Percentiles rank a stretch among this genome's conserved stretches.
Evolutionary conservation across 2,888 invertebrate species (phyloP).

Genomic region (Drosophila paucipuncta): DNA sequence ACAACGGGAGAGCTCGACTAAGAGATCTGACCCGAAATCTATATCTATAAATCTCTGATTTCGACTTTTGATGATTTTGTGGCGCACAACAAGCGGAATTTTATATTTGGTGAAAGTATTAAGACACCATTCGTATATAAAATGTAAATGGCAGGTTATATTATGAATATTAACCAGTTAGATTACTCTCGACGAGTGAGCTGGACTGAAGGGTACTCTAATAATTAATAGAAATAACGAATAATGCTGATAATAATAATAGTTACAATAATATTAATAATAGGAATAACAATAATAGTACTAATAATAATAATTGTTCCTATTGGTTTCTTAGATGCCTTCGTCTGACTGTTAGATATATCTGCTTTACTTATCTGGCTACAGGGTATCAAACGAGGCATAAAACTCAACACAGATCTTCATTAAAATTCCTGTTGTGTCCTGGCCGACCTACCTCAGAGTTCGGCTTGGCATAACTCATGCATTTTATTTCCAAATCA

Average conservation of each 20-base stretch:
- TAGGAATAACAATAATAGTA: neutral
- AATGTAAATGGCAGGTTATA: neutral
- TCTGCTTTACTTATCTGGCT: neutral
- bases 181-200: neutral
- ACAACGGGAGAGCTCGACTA: neutral
- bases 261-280: neutral
- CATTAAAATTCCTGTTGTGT: constrained; percentile 23
- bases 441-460: constrained; percentile 34
- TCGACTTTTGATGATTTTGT: neutral
- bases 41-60: neutral
- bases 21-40: neutral
- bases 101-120: neutral
- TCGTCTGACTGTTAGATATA: neutral
- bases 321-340: neutral
- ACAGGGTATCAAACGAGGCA: neutral
- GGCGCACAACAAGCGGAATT: neutral
- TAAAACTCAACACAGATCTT: neutral
- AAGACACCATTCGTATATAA: neutral
- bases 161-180: neutral
- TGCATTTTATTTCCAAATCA: constrained; percentile 31
- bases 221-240: neutral
- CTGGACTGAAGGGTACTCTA: neutral
- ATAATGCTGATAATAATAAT: neutral
- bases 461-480: constrained; percentile 20
- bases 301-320: neutral